A percentile compares a stretch with the other conserved stretches of the same genome.
Conservation (phyloP, 2,888 invertebrate species). For the Tachina fera region DNA sequence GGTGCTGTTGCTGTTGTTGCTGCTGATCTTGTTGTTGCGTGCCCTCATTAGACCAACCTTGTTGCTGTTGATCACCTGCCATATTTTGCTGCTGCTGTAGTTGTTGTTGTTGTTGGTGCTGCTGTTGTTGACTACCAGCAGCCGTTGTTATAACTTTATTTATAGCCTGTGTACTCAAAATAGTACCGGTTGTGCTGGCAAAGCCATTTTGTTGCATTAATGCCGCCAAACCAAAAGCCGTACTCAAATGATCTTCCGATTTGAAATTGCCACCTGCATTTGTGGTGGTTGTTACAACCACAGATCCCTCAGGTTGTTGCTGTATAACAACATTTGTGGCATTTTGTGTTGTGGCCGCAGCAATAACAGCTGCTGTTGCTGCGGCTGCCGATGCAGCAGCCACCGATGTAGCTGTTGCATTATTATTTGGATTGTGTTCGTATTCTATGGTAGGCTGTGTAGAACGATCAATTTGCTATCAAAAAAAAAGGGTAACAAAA, state of each 20-base stretch:
- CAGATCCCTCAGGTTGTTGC: constrained; percentile 76
- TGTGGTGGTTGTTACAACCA: constrained; percentile 77
- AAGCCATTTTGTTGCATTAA: constrained; percentile 86
- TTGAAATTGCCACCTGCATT: constrained; percentile 83
- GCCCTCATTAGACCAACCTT: constrained; percentile 71
- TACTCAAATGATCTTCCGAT: constrained; percentile 88
- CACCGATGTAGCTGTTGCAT: constrained; percentile 74
- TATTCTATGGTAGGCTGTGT: constrained; percentile 83
- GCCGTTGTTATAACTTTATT: constrained; percentile 78
- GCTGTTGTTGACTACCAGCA: constrained; percentile 70
- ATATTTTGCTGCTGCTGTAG: constrained; percentile 74
- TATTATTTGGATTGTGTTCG: constrained; percentile 77
- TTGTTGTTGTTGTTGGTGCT: constrained; percentile 72
- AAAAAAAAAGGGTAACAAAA: constrained; percentile 20
- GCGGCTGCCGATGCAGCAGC: constrained; percentile 72
- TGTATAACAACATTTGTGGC: constrained; percentile 75
- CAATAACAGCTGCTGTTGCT: constrained; percentile 75
- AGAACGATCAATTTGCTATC: constrained; percentile 82
- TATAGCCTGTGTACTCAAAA: constrained; percentile 82
- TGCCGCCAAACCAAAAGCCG: constrained; percentile 89
- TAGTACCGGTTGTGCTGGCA: constrained; percentile 86
- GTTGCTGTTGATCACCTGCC: constrained; percentile 73
- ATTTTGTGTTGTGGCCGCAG: constrained; percentile 73
- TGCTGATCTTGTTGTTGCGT: constrained; percentile 70
- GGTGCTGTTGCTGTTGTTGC: constrained; percentile 74